Evolutionary conservation across 1,140 invertebrate genomes (phyloP), one percentile per base, ranked within the genome.

Genomic region (Caerostris darwini): DNA sequence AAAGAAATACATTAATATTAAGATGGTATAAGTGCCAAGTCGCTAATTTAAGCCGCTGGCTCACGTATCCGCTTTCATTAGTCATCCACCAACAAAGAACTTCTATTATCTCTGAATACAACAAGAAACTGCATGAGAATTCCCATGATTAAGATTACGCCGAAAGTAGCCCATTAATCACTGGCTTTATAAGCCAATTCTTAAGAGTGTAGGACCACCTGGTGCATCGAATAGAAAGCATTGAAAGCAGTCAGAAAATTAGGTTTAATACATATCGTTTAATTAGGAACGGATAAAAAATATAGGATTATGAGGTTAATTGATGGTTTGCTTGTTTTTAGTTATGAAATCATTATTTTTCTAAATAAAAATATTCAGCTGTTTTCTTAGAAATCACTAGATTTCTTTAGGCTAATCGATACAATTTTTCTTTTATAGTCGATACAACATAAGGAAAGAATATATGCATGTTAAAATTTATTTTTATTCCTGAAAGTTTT

Each of bases 21-120:
- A 77, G 19, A 50, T 12, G 50, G 19, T 34, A 50, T 34, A 34
- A 53, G 69, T 53, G 69, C 69, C 50, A 77, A 77, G 7, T 77
- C 69, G 50, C 69, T 77, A 77, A 53, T 77, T 77, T 77, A 3
- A 77, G 19, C 10, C 10, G 19, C 69, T 77, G 69, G 69, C 34
- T 77, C 69, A 34, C 50, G 10, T 77, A 53, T 50, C 50, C 10
- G 14, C 19, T 50, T 77, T 12, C 34, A 77, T 77, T 77, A 77
- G 19, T 77, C 69, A 77, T 77, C 19, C 34, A 53, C 19, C 34
- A 77, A 77, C 69, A 77, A 77, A 77, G 69, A 77, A 77, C 69
- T 77, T 77, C 69, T 53, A 77, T 77, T 77, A 77, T 34, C 8
- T 53, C 34, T 12, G 69, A 53, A 53, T 34, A 77, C 50, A 50